Percentiles rank a stretch among this genome's conserved stretches.
Evolutionary conservation across 2,888 invertebrate genomes (phyloP).

Genomic region (Aradus depressus): DNA sequence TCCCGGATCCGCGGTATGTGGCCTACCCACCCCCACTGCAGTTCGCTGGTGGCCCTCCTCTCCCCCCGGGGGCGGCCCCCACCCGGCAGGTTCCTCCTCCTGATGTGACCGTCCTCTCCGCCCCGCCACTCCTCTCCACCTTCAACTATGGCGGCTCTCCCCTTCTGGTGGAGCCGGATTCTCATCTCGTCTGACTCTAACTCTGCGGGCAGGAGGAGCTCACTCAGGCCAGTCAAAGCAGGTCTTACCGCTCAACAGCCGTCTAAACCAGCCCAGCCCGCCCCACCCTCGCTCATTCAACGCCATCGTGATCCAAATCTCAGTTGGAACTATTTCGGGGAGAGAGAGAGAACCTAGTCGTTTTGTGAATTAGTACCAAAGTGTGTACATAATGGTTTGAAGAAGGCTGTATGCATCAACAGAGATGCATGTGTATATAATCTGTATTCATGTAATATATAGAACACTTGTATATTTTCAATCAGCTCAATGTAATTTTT

Average conservation of each 20-base stretch:
- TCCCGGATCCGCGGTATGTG: conserved; percentile 46
- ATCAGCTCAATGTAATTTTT: conserved; percentile 16
- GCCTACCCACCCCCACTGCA: conserved; percentile 67
- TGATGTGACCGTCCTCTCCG: conserved; percentile 31
- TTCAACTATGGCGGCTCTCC: conserved; percentile 29
- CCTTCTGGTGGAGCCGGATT: conserved; percentile 30
- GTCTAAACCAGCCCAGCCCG: conserved; percentile 18
- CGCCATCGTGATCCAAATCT: too few relatives aligned
- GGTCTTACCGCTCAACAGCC: conserved; percentile 23
- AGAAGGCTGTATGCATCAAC: conserved; percentile 13
- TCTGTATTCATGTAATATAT: too few relatives aligned
- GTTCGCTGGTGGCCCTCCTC: conserved; percentile 44
- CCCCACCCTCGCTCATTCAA: too few relatives aligned
- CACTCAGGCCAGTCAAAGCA: conserved; percentile 4
- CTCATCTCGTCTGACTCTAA: conserved; percentile 33
- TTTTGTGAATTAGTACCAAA: conserved; percentile 30
- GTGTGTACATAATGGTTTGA: conserved; percentile 26
- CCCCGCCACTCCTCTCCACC: conserved; percentile 30
- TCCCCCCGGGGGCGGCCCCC: conserved; percentile 28
- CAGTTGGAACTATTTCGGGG: conserved; percentile 9
- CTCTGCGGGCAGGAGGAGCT: conserved; percentile 23
- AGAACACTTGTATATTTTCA: conserved; percentile 10
- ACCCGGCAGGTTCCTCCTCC: conserved; percentile 35
- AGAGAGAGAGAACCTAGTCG: conserved; percentile 27
- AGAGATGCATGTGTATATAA: not conserved